Evolutionary conservation across 2,888 invertebrate species (phyloP).

Genomic region (Biston betularia): DNA sequence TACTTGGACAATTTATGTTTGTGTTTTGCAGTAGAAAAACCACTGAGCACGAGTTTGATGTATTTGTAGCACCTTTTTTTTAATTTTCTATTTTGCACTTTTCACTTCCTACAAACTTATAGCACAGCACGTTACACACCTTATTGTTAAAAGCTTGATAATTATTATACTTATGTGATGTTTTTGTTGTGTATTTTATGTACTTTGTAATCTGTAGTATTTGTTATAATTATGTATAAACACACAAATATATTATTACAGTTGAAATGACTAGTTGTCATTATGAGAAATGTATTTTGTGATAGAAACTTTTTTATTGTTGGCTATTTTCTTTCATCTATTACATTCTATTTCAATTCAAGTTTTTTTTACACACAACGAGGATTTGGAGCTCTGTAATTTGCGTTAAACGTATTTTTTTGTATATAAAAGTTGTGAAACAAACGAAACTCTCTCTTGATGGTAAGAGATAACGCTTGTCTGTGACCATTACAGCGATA

Average conservation of each 20-base stretch:
- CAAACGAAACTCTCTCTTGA: too few species aligned
- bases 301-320: neutral
- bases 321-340: neutral
- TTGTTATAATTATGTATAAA: neutral
- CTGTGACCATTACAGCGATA: too few species aligned
- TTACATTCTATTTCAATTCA: too few species aligned
- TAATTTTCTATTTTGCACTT: slow-evolving; percentile 30
- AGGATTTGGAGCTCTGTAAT: too few species aligned
- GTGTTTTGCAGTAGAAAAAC: slow-evolving; percentile 40
- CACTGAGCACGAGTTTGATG: slow-evolving; percentile 39
- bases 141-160: slow-evolving; percentile 42
- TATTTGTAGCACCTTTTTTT: slow-evolving; percentile 29
- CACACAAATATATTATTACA: neutral
- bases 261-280: neutral
- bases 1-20: slow-evolving; percentile 24
- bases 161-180: slow-evolving; percentile 22
- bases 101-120: slow-evolving; percentile 40
- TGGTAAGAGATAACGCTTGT: too few species aligned
- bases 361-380: too few species aligned
- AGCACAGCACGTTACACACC: slow-evolving; percentile 55
- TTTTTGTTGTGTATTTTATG: slow-evolving; percentile 32
- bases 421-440: too few species aligned
- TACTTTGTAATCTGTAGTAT: slow-evolving; percentile 1
- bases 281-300: too few species aligned
- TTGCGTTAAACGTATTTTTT: too few species aligned